Evolutionary conservation across 2,888 invertebrate genomes (phyloP).

Genomic region (Clitarchus hookeri): DNA sequence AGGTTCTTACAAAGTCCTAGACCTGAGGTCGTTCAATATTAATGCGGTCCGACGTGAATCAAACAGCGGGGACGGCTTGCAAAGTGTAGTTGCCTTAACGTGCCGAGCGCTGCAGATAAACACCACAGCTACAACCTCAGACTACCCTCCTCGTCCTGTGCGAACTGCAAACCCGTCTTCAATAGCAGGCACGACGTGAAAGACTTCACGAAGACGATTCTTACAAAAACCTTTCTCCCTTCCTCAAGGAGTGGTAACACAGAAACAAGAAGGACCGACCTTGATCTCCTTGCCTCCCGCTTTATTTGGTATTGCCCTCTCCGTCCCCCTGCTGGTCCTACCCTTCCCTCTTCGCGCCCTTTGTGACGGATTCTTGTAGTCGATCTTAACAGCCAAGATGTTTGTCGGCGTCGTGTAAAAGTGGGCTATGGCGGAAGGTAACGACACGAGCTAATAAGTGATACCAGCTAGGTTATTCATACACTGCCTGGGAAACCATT

Average conservation of each 20-base stretch:
- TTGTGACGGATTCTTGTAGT: not conserved
- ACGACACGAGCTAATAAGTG: not conserved
- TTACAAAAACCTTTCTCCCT: conserved; percentile 2
- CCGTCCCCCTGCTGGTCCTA: not conserved
- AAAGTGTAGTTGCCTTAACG: not conserved
- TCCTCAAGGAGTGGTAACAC: conserved; percentile 6
- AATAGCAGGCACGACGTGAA: not conserved
- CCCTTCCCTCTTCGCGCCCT: not conserved
- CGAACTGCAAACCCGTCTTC: conserved; percentile 5
- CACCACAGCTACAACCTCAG: no score
- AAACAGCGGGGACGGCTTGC: no score
- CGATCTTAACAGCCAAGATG: conserved; percentile 14
- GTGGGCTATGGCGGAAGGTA: not conserved
- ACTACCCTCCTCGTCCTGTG: not conserved
- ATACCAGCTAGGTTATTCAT: not conserved
- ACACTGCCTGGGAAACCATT: not conserved
- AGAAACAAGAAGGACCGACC: conserved; percentile 1
- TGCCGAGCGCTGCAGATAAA: conserved; percentile 7
- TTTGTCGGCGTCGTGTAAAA: not conserved
- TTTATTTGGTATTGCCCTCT: not conserved
- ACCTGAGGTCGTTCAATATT: not conserved
- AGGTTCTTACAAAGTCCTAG: not conserved
- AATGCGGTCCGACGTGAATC: not conserved
- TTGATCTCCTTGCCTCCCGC: not conserved
- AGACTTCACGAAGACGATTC: not conserved